phyloP scores from a whole-genome alignment of 2,113 vertebrate genomes.

The Microcebus jonahi region DNA sequence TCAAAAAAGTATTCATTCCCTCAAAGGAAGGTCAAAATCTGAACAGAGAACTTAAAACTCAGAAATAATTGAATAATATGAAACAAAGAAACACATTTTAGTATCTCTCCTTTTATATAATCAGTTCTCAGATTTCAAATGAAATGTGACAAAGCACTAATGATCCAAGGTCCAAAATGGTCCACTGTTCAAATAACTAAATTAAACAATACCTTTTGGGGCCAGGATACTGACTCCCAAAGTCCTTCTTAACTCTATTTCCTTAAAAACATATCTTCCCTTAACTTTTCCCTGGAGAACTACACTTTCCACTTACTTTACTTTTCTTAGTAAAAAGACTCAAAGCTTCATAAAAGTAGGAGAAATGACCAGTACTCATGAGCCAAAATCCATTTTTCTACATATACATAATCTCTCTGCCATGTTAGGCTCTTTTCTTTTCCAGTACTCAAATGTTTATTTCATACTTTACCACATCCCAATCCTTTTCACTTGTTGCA shows the following conservation, averaged over 20 bases:
- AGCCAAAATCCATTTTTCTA: background rate
- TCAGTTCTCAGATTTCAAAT: constrained; percentile 36
- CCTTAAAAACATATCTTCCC: background rate
- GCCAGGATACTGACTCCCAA: background rate
- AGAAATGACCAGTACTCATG: background rate
- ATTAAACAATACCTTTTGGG: background rate
- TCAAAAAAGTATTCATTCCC: background rate
- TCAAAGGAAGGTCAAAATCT: background rate
- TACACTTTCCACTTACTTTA: background rate
- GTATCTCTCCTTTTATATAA: constrained; percentile 12
- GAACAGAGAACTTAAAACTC: background rate
- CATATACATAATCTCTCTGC: background rate
- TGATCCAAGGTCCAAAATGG: background rate
- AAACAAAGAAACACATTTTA: constrained; percentile 37
- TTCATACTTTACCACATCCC: background rate
- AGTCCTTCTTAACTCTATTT: constrained; percentile 8
- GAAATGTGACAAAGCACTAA: constrained; percentile 9
- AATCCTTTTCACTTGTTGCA: background rate
- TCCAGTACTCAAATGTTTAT: background rate
- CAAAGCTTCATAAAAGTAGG: background rate
- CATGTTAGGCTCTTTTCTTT: background rate
- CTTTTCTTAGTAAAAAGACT: constrained; percentile 29
- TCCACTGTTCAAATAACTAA: background rate
- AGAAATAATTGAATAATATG: constrained; percentile 36
- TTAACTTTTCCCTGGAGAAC: background rate